Base-by-base conservation (phyloP, 2,113 vertebrate genomes). In the Agelaius tricolor region DNA sequence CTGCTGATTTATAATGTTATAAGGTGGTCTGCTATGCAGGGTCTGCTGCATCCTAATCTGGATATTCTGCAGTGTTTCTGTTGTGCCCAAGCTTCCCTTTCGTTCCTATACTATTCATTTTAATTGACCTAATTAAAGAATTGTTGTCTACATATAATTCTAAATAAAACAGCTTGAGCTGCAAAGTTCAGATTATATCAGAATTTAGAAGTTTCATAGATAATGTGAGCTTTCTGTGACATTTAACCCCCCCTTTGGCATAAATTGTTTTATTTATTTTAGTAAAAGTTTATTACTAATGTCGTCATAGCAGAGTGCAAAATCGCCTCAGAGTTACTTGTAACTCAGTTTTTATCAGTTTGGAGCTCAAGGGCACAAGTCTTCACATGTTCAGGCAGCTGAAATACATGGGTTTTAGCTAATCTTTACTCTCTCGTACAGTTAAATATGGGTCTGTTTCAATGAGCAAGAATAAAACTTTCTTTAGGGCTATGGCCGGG, bases 401-500 rank as follows among this genome's bases (percentile, higher is more conserved):
- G 1, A 80, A 87, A 90, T 20, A 47, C 11, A 58, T 2, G 5
- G 0, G 2, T 78, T 91, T 85, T 52, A 92, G 41, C 57, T 69
- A 57, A 76, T 62, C 22, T 4, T 89, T 87, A 31, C 49, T 89
- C 55, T 87, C 35, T 66, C 63, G 62, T 47, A 20, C 18, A 72
- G 33, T 87, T 86, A 78, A 84, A 81, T 43, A 51, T 2, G 6
- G 15, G 46, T 62, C 71, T 93, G 26, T 77, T 91, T 74, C 65
- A 58, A 28, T 71, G 43, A 85, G 46, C 54, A 90, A 69, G 89
- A 93, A 72, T 52, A 68, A 90, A 95, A 92, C 28, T 93, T 90
- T 58, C 35, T 91, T 84, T 49, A 58, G 21, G 77, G 13, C 47
- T 91, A 19, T 16, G 46, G 9, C 10, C 78, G 71, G 75, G 63